A percentile compares a stretch with the other conserved stretches of the same genome.
These are phyloP conservation scores for Eupithecia dodoneata DNA, from an alignment of 2,888 invertebrate genomes.

Conservation along the genomic window DNA sequence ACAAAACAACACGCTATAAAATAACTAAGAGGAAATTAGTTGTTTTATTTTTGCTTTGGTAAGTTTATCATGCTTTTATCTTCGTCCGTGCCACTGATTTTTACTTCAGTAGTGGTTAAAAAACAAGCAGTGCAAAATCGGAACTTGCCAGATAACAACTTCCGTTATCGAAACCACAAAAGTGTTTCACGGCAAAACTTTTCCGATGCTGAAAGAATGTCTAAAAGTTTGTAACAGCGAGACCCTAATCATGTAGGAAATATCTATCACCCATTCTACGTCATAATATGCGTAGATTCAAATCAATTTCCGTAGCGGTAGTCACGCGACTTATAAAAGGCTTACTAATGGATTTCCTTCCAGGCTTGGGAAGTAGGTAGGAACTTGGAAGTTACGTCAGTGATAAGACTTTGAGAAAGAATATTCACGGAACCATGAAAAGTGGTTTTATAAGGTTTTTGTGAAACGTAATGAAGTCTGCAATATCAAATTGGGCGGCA, in stretches of 20 bases:
- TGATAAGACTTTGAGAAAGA: background rate
- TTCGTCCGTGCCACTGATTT: background rate
- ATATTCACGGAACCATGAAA: slow-evolving; percentile 2
- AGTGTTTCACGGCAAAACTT: slow-evolving; percentile 20
- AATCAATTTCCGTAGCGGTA: slow-evolving; percentile 31
- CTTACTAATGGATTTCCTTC: slow-evolving; percentile 36
- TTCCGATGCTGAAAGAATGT: slow-evolving; percentile 16
- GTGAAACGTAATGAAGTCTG: background rate
- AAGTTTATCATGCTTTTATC: background rate
- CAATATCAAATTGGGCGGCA: background rate
- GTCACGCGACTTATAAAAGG: slow-evolving; percentile 33
- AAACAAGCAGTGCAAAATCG: slow-evolving; percentile 16
- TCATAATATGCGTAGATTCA: slow-evolving; percentile 31
- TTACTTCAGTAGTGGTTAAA: background rate
- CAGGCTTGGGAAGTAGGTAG: slow-evolving; percentile 1
- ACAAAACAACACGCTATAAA: background rate
- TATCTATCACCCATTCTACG: slow-evolving; percentile 16
- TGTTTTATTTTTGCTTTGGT: background rate
- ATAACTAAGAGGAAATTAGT: background rate
- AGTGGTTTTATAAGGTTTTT: background rate
- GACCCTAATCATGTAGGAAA: slow-evolving; percentile 22
- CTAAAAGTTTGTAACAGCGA: slow-evolving; percentile 22
- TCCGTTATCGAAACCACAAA: slow-evolving; percentile 20
- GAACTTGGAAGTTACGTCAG: slow-evolving; percentile 3
- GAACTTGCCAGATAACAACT: slow-evolving; percentile 21